Evolutionary conservation across 2,888 invertebrate genomes (phyloP), one percentile per base, ranked within the genome.

Genomic region (Romanomermis culicivorax): DNA sequence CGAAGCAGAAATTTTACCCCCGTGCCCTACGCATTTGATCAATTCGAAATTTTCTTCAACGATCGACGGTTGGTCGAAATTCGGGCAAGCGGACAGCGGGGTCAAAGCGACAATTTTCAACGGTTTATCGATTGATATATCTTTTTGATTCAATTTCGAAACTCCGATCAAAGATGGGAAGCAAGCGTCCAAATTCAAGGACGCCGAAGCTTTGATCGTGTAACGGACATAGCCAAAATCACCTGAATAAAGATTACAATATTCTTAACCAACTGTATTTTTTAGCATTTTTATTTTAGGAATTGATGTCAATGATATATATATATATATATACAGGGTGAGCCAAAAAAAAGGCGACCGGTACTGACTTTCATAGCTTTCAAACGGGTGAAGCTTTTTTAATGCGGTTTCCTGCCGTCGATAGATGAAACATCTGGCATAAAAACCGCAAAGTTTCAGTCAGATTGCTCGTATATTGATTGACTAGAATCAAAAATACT

Each of bases 211-310:
- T 11, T 7, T 27, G 50, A 4, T 14, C 4, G 50, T n/a, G 23
- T 49, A 49, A 11, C 50, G 50, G 11, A 25, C 11, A 29, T 49
- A 49, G 23, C 50, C 50, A 29, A n/a, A 49, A 17, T 49, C 50
- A 23, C 47, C 36, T 36, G 17, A 36, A 36, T 17, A 36, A 36
- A 36, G 17, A 36, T 36, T 36, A 36, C 7, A n/a, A n/a, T n/a
- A n/a, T n/a, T n/a, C n/a, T n/a, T n/a, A n/a, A n/a, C n/a, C n/a
- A n/a, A n/a, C n/a, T n/a, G n/a, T n/a, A n/a, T n/a, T n/a, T n/a
- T n/a, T n/a, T n/a, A n/a, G n/a, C n/a, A n/a, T n/a, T n/a, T n/a
- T n/a, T n/a, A n/a, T n/a, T n/a, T n/a, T n/a, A n/a, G n/a, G n/a
- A n/a, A n/a, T n/a, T n/a, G n/a, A n/a, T n/a, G n/a, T n/a, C n/a